phyloP scores from a whole-genome alignment of 2,797 vertebrate genomes.

The Mormyrops boulengeri region DNA sequence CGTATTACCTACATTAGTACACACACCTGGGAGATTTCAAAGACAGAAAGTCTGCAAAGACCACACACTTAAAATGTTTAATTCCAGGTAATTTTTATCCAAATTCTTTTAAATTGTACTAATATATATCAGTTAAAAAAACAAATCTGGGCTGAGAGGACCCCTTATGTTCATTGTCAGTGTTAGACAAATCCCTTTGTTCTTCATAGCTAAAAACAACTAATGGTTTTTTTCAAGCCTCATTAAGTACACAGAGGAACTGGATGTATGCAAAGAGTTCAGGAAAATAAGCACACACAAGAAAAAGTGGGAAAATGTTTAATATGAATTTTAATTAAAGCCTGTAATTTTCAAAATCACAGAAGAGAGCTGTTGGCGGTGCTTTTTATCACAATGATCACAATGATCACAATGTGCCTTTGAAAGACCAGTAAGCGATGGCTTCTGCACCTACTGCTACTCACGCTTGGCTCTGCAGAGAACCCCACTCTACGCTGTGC shows the following conservation, averaged over 20 bases:
- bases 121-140: not conserved
- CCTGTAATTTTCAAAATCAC: not conserved
- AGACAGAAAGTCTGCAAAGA: not conserved
- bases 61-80: not conserved
- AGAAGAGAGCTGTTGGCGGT: not conserved
- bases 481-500: not conserved
- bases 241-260: constrained; percentile 18
- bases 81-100: not conserved
- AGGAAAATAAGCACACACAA: not conserved
- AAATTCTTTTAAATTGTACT: not conserved
- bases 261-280: not conserved
- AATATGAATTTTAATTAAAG: constrained; percentile 7
- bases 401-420: not conserved
- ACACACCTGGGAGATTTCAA: not conserved
- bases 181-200: not conserved
- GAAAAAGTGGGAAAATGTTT: not conserved
- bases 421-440: not conserved
- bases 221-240: constrained; percentile 23
- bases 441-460: not conserved
- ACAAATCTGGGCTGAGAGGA: not conserved
- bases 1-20: not conserved
- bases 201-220: constrained; percentile 4
- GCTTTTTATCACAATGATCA: not conserved
- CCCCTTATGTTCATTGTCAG: not conserved
- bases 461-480: not conserved